These are phyloP conservation scores for Molossus alvarezi DNA, from an alignment of 2,797 vertebrate species.

Conservation along the genomic window DNA sequence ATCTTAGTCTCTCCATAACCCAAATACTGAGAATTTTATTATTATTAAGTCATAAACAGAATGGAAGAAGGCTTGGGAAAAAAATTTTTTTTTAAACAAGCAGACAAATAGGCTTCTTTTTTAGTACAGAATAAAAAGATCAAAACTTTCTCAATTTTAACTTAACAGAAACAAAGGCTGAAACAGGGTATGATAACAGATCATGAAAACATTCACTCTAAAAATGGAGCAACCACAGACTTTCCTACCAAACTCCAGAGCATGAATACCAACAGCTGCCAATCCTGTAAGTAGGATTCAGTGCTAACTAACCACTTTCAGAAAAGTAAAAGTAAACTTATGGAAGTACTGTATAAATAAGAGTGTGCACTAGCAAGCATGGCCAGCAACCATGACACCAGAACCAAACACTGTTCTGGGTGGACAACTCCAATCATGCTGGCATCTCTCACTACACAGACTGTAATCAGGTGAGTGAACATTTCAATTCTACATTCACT, in stretches of 20 bases:
- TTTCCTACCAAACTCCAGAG: not conserved
- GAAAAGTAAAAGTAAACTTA: not conserved
- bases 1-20: not conserved
- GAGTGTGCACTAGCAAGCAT: not conserved
- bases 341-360: not conserved
- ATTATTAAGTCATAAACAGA: conserved; percentile 5
- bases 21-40: conserved; percentile 6
- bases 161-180: not conserved
- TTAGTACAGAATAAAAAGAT: not conserved
- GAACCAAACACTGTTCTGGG: not conserved
- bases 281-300: not conserved
- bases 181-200: not conserved
- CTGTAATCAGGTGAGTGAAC: not conserved
- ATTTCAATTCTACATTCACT: not conserved
- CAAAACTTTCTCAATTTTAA: conserved; percentile 26
- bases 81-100: not conserved
- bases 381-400: not conserved
- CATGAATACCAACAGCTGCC: not conserved
- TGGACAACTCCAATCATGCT: not conserved
- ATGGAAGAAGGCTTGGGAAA: conserved; percentile 11
- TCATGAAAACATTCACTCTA: not conserved
- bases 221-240: not conserved
- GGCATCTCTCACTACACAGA: not conserved
- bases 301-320: not conserved
- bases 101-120: not conserved